These are phyloP conservation scores for Endomychus coccineus DNA, from an alignment of 2,888 invertebrate species.

Conservation along the genomic window DNA sequence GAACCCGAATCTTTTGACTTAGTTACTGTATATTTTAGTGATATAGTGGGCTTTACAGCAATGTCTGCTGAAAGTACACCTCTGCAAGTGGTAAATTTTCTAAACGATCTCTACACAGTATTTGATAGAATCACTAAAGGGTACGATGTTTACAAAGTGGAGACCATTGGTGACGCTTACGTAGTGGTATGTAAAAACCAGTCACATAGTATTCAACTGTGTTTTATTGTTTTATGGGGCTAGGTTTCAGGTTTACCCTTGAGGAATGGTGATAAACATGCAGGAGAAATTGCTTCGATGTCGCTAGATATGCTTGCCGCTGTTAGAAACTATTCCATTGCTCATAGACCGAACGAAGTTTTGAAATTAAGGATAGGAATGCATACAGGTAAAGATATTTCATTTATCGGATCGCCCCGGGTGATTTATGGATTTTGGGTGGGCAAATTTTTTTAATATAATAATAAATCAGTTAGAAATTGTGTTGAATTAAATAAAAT, in stretches of 20 bases:
- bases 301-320: conserved; percentile 78
- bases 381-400: conserved; percentile 62
- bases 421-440: too few species aligned
- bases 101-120: conserved; percentile 95
- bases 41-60: conserved; percentile 93
- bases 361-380: conserved; percentile 88
- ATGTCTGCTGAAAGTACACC: conserved; percentile 94
- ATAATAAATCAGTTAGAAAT: too few species aligned
- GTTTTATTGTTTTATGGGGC: too few species aligned
- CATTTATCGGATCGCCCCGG: too few species aligned
- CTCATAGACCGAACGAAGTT: conserved; percentile 82
- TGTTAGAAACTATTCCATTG: conserved; percentile 79
- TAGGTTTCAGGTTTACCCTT: conserved; percentile 85
- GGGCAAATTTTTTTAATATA: too few species aligned
- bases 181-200: conserved; percentile 63
- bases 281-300: conserved; percentile 92
- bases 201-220: too few species aligned
- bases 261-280: conserved; percentile 76
- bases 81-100: conserved; percentile 82
- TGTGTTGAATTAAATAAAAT: too few species aligned
- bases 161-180: conserved; percentile 83
- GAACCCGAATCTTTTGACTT: conserved; percentile 90
- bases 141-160: conserved; percentile 97
- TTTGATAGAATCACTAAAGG: conserved; percentile 95
- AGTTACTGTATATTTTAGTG: conserved; percentile 95